These are phyloP conservation scores for Palythoa grandis DNA, from an alignment of 92 coral and sea anemone genomes.

Conservation along the genomic window DNA sequence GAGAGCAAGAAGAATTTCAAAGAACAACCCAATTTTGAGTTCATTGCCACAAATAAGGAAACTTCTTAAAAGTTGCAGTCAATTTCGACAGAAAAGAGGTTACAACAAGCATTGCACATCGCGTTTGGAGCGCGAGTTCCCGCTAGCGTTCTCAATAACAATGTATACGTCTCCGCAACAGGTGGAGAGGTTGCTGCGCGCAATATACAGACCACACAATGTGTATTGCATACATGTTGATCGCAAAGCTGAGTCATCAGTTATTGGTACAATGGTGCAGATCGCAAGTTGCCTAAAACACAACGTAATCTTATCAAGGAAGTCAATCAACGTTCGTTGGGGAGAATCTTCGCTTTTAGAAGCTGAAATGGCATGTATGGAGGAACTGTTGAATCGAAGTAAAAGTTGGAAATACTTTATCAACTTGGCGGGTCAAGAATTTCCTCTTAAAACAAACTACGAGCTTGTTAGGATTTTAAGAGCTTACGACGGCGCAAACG, in stretches of 20 bases:
- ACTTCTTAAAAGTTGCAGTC: slow-evolving; percentile 3
- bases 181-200: slow-evolving; percentile 66
- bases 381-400: slow-evolving; percentile 53
- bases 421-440: slow-evolving; percentile 74
- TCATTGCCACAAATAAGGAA: not conserved
- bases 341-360: slow-evolving; percentile 55
- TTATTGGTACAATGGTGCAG: slow-evolving; percentile 52
- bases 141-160: slow-evolving; percentile 59
- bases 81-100: slow-evolving; percentile 18
- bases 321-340: slow-evolving; percentile 54
- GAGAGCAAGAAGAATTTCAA: not conserved
- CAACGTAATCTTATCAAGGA: slow-evolving; percentile 63
- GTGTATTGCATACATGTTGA: slow-evolving; percentile 75
- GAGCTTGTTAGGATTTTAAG: slow-evolving; percentile 61
- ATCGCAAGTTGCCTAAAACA: slow-evolving; percentile 58
- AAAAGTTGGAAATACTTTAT: slow-evolving; percentile 72
- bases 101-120: slow-evolving; percentile 5
- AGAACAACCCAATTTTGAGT: not conserved
- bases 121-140: slow-evolving; percentile 53
- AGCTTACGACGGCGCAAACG: slow-evolving; percentile 51
- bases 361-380: slow-evolving; percentile 68
- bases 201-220: slow-evolving; percentile 76
- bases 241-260: slow-evolving; percentile 42
- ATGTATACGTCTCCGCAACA: slow-evolving; percentile 68
- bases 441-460: slow-evolving; percentile 70